Evolutionary conservation across 2,113 vertebrate species (phyloP).

Genomic region (Sinocyclocheilus anshuiensis): DNA sequence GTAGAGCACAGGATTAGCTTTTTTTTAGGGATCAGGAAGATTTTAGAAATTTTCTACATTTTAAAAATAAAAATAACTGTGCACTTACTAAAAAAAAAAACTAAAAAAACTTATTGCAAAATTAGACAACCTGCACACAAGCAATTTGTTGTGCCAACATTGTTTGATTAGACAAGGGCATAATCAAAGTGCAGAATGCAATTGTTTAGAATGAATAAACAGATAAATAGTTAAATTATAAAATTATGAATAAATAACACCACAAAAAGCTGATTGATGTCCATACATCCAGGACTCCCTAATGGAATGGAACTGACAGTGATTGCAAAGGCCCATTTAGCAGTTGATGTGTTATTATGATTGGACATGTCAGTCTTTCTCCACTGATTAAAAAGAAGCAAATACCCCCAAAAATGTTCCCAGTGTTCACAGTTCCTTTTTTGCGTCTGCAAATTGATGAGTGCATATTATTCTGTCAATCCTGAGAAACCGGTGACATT

Average conservation of each 20-base stretch:
- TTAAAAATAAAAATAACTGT: conserved; percentile 22
- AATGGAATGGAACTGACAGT: conserved; percentile 91
- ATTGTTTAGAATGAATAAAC: conserved; percentile 70
- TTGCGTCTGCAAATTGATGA: conserved; percentile 85
- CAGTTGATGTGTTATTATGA: conserved; percentile 99
- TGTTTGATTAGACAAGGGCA: conserved; percentile 69
- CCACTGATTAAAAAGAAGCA: conserved; percentile 97
- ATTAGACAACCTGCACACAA: conserved; percentile 61
- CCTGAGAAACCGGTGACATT: conserved; percentile 81
- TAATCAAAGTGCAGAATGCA: conserved; percentile 64
- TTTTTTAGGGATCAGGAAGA: neutral
- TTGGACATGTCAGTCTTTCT: conserved; percentile 97
- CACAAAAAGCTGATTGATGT: conserved; percentile 90
- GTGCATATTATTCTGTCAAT: conserved; percentile 99
- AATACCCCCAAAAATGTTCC: conserved; percentile 77
- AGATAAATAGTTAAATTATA: conserved; percentile 70
- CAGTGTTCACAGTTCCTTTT: conserved; percentile 84
- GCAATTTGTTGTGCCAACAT: conserved; percentile 68
- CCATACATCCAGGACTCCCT: conserved; percentile 85
- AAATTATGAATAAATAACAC: conserved; percentile 76
- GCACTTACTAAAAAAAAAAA: conserved; percentile 36
- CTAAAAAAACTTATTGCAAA: conserved; percentile 22
- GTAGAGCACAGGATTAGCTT: neutral
- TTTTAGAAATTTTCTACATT: neutral
- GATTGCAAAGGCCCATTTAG: conserved; percentile 88